Evolutionary conservation across 2,113 vertebrate species (phyloP).

Genomic region (Pangasianodon hypophthalmus): DNA sequence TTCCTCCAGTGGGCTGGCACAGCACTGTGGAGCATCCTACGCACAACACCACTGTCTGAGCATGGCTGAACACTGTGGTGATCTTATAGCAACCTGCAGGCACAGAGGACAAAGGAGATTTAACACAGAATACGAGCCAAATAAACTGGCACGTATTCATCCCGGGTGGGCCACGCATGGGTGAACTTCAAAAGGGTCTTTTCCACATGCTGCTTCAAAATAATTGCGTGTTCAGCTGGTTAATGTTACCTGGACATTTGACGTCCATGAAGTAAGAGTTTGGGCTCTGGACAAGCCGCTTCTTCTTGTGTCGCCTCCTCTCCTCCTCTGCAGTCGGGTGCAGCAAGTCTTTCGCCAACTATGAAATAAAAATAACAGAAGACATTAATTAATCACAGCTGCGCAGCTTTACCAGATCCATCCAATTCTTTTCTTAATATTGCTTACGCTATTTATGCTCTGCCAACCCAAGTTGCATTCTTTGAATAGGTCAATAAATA

Average conservation of each 20-base stretch:
- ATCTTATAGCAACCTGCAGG: conserved; percentile 81
- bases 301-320: conserved; percentile 92
- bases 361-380: background rate
- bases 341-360: conserved; percentile 89
- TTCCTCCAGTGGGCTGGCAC: conserved; percentile 81
- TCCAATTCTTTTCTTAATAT: too few relatives aligned
- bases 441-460: too few relatives aligned
- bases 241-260: conserved; percentile 82
- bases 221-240: too few relatives aligned
- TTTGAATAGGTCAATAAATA: background rate
- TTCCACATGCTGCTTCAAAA: background rate
- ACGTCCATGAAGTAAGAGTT: conserved; percentile 94
- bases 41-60: conserved; percentile 81
- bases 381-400: background rate
- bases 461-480: background rate
- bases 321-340: conserved; percentile 90
- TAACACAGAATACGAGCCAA: background rate
- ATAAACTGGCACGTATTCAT: too few relatives aligned
- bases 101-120: background rate
- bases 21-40: conserved; percentile 80
- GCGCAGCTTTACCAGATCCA: background rate
- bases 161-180: background rate
- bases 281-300: conserved; percentile 88
- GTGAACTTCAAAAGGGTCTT: background rate
- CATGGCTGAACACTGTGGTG: conserved; percentile 82